These are phyloP conservation scores for Barypeithes pellucidus DNA, from an alignment of 2,888 invertebrate species.

Conservation along the genomic window DNA sequence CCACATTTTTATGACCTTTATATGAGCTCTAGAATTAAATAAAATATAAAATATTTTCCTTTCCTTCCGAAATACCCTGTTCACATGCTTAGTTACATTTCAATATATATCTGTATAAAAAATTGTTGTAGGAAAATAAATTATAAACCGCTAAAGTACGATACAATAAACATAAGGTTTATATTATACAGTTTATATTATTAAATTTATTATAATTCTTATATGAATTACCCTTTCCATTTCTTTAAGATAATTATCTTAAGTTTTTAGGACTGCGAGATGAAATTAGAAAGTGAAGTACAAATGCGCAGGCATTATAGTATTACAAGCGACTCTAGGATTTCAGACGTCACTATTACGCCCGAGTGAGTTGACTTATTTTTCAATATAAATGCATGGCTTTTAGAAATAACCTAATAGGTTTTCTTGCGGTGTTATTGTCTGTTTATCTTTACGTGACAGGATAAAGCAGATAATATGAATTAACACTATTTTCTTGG, in stretches of 20 bases:
- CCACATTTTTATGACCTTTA: no score
- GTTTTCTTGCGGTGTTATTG: background rate
- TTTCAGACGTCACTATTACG: slow-evolving; percentile 75
- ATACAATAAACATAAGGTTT: no score
- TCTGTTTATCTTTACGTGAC: background rate
- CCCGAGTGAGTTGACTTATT: slow-evolving; percentile 73
- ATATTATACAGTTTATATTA: no score
- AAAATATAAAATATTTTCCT: no score
- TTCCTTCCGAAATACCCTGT: no score
- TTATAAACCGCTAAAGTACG: no score
- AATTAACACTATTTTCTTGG: slow-evolving; percentile 53
- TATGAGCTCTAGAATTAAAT: no score
- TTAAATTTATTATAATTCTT: no score
- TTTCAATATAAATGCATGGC: slow-evolving; percentile 8
- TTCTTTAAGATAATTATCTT: slow-evolving; percentile 33
- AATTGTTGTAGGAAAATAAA: no score
- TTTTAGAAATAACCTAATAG: background rate
- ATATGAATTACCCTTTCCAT: background rate
- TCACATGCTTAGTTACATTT: no score
- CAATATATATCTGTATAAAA: no score
- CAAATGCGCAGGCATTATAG: slow-evolving; percentile 75
- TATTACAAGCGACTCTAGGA: slow-evolving; percentile 67
- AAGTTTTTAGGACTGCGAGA: slow-evolving; percentile 74
- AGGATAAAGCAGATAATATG: background rate
- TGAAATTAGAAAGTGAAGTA: slow-evolving; percentile 76